These are phyloP conservation scores for Pteria penguin DNA, from an alignment of 2,888 invertebrate species.

Conservation along the genomic window DNA sequence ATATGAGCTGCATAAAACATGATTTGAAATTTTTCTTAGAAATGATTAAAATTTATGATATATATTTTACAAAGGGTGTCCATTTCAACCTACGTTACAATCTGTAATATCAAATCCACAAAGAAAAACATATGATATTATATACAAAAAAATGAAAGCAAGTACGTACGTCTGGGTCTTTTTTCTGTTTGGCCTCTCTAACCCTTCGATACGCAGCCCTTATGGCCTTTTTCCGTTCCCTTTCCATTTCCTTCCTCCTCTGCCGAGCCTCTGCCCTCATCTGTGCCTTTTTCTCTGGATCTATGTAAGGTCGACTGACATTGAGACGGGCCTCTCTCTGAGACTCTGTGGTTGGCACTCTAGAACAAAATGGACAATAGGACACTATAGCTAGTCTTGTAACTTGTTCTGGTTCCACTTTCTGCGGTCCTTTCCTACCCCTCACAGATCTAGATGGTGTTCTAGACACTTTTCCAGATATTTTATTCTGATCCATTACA, in stretches of 20 bases:
- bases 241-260: slow-evolving; percentile 74
- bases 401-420: neutral
- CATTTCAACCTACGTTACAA: no score
- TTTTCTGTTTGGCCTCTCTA: slow-evolving; percentile 70
- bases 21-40: no score
- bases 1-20: no score
- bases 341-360: slow-evolving; percentile 72
- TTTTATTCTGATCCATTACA: no score
- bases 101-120: neutral
- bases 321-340: slow-evolving; percentile 63
- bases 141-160: neutral
- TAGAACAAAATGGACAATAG: slow-evolving; percentile 28
- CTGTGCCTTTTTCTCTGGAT: slow-evolving; percentile 61
- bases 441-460: neutral
- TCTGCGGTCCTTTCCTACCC: neutral
- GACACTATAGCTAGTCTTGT: neutral
- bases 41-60: no score
- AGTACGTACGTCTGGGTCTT: slow-evolving; percentile 46
- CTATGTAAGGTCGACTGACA: slow-evolving; percentile 64
- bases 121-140: neutral
- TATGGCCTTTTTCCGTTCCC: slow-evolving; percentile 75
- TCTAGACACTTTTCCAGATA: neutral
- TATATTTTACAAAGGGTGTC: no score
- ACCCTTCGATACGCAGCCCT: slow-evolving; percentile 73
- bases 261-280: slow-evolving; percentile 59